Conservation (phyloP, 2,113 vertebrate species). For the Corythaixoides concolor region DNA sequence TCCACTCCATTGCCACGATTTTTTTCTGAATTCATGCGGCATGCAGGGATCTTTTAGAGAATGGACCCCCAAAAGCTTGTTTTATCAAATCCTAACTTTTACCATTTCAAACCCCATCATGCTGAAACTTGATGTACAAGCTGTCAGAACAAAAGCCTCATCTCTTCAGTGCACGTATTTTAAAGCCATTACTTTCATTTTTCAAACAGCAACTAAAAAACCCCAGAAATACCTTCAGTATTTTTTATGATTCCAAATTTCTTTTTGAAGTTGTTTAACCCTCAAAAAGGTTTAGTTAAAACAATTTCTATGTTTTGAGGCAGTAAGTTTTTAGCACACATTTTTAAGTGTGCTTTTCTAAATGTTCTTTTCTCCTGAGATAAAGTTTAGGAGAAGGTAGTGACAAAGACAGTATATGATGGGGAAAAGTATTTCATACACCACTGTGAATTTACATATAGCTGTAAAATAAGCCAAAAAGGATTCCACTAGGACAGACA, state of each 20-base stretch:
- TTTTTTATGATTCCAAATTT: not conserved
- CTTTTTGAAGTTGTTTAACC: constrained; percentile 15
- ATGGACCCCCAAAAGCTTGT: not conserved
- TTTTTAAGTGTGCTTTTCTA: constrained; percentile 30
- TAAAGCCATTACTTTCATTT: constrained; percentile 24
- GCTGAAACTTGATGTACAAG: constrained; percentile 30
- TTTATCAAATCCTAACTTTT: constrained; percentile 34
- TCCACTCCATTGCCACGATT: not conserved
- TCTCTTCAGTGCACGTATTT: not conserved
- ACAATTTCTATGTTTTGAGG: not conserved
- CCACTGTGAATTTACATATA: constrained; percentile 23
- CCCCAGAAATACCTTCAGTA: not conserved
- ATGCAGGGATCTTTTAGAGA: not conserved
- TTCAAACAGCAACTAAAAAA: not conserved
- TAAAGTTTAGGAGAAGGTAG: not conserved
- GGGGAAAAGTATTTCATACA: not conserved
- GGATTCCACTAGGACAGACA: constrained; percentile 5
- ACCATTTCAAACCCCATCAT: constrained; percentile 18
- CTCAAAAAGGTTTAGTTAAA: constrained; percentile 8
- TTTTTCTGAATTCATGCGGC: not conserved
- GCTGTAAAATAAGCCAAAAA: constrained; percentile 18
- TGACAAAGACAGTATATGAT: not conserved
- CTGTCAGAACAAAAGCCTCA: constrained; percentile 27
- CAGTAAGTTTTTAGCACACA: not conserved
- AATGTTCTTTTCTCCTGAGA: not conserved